These are phyloP conservation scores for Euclidia mi DNA, from an alignment of 2,888 invertebrate species.

Conservation along the genomic window DNA sequence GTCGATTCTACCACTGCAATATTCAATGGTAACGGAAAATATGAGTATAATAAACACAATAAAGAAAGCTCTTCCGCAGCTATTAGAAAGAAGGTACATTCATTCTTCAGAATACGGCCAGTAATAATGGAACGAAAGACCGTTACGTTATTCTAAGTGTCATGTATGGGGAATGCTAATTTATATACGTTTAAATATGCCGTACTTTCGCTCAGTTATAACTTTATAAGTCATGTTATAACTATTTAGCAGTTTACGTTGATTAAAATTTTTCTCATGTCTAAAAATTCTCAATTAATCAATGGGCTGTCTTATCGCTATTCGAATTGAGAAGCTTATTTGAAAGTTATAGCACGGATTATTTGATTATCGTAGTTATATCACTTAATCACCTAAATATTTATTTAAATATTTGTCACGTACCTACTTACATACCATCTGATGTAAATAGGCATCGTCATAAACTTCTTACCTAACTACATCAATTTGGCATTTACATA, in stretches of 20 bases:
- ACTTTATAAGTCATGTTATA: too few species aligned
- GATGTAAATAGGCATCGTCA: too few species aligned
- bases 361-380: constrained; percentile 26
- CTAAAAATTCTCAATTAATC: constrained; percentile 3
- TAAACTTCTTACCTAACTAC: too few species aligned
- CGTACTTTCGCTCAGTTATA: constrained; percentile 56
- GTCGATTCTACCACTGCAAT: too few species aligned
- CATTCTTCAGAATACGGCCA: constrained; percentile 26
- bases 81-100: constrained; percentile 46
- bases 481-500: too few species aligned
- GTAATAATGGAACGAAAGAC: constrained; percentile 56
- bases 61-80: constrained; percentile 30
- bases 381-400: constrained; percentile 23
- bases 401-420: not conserved
- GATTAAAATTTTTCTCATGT: constrained; percentile 6
- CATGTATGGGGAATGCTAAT: constrained; percentile 63
- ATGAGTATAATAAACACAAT: constrained; percentile 1
- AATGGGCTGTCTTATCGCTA: constrained; percentile 26
- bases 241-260: constrained; percentile 4
- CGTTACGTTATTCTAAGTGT: constrained; percentile 61
- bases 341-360: constrained; percentile 36
- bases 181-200: constrained; percentile 54
- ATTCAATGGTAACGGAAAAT: not conserved
- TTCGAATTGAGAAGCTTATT: constrained; percentile 21
- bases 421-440: too few species aligned